These are phyloP conservation scores for Steatornis caripensis DNA, from an alignment of 2,113 vertebrate species.

Conservation along the genomic window DNA sequence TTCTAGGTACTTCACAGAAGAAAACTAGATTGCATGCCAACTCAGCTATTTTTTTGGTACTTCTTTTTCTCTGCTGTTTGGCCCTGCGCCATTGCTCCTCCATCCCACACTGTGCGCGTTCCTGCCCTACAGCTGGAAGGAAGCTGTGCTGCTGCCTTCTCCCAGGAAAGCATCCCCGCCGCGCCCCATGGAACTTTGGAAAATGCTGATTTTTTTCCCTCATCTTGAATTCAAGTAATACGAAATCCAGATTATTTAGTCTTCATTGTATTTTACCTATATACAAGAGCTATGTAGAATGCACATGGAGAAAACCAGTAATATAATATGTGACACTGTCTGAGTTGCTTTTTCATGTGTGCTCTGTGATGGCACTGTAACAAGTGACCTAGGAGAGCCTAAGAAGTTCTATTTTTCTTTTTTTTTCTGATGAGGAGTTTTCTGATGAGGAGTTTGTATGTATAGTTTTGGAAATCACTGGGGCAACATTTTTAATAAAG, in stretches of 20 bases:
- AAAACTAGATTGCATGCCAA: neutral
- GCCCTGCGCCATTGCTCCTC: neutral
- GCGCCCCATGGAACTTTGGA: neutral
- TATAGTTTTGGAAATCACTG: neutral
- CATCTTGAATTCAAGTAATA: neutral
- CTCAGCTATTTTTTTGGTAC: neutral
- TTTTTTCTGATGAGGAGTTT: no score
- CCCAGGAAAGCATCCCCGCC: neutral
- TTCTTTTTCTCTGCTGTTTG: neutral
- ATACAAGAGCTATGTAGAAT: neutral
- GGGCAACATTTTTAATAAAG: neutral
- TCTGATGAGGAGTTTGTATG: neutral
- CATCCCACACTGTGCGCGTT: neutral
- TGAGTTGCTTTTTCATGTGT: neutral
- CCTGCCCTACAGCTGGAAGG: neutral
- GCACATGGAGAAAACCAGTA: neutral
- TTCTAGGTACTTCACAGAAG: neutral
- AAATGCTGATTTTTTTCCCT: neutral
- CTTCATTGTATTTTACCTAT: neutral
- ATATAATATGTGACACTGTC: neutral
- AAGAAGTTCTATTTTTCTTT: neutral
- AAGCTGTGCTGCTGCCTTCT: neutral
- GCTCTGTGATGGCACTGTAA: neutral
- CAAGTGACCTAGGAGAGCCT: neutral
- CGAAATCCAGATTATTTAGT: slow-evolving; percentile 1